phyloP scores from a whole-genome alignment of 2,113 vertebrate species.

The Falcunculus frontatus region DNA sequence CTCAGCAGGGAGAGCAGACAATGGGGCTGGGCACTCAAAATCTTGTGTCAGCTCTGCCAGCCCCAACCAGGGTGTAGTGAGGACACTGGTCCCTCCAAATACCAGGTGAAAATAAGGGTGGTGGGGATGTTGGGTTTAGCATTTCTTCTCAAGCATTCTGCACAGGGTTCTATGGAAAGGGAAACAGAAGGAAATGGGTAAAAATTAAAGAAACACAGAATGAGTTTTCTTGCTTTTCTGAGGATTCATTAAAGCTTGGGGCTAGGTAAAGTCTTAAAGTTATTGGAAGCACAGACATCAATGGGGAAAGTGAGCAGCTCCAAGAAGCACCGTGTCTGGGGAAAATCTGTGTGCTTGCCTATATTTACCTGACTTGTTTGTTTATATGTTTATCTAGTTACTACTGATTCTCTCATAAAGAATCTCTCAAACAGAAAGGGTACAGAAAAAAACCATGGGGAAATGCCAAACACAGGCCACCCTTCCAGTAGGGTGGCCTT shows the following conservation, averaged over 20 bases:
- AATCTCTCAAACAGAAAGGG: not conserved
- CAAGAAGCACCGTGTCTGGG: fast-evolving
- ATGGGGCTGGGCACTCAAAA: not conserved
- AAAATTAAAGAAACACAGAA: not conserved
- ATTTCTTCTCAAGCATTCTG: not conserved
- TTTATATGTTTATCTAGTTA: not conserved
- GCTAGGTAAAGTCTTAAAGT: not conserved
- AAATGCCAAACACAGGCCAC: fast-evolving
- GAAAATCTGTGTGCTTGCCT: not conserved
- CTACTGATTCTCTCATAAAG: not conserved
- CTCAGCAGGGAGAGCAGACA: not conserved
- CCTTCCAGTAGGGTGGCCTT: not conserved
- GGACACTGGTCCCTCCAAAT: fast-evolving
- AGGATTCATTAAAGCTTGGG: not conserved
- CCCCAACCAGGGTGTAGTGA: fast-evolving
- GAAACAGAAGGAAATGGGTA: not conserved
- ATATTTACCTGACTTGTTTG: not conserved
- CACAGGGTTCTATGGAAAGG: not conserved
- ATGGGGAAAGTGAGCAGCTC: not conserved
- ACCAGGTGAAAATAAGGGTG: not conserved
- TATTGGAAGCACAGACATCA: not conserved
- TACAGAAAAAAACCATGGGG: not conserved
- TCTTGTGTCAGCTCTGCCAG: not conserved
- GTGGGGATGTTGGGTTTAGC: not conserved
- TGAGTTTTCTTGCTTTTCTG: not conserved